Evolutionary conservation across 2,888 invertebrate genomes (phyloP).

Genomic region (Petrophora chlorosata): DNA sequence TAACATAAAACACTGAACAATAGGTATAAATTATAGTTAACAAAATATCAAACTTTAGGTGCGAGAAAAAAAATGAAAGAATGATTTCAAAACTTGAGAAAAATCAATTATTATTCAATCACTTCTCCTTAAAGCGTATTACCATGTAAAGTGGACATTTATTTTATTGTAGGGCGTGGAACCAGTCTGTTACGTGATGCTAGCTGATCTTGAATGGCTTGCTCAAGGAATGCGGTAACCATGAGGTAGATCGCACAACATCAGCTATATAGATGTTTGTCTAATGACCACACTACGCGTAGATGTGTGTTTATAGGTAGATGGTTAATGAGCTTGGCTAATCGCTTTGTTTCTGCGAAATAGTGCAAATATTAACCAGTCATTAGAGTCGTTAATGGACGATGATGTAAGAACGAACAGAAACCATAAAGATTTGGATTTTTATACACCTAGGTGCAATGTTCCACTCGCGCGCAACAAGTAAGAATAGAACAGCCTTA

Average conservation of each 20-base stretch:
- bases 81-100: too few species aligned
- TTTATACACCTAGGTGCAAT: too few species aligned
- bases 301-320: background rate
- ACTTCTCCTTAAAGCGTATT: too few species aligned
- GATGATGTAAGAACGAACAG: background rate
- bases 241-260: background rate
- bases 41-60: too few species aligned
- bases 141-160: too few species aligned
- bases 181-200: slow-evolving; percentile 18
- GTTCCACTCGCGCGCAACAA: too few species aligned
- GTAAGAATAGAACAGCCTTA: too few species aligned
- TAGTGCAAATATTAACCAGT: slow-evolving; percentile 17
- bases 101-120: too few species aligned
- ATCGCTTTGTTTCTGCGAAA: slow-evolving; percentile 20
- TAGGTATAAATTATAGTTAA: too few species aligned
- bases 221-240: slow-evolving; percentile 22
- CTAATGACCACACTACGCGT: background rate
- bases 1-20: too few species aligned
- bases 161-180: background rate
- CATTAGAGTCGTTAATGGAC: background rate
- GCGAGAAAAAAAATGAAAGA: too few species aligned
- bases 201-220: slow-evolving; percentile 25
- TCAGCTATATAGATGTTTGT: background rate
- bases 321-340: slow-evolving; percentile 19
- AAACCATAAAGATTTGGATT: too few species aligned